Conservation (phyloP, 1,140 invertebrate genomes). For the Tetramorium parvispinum region DNA sequence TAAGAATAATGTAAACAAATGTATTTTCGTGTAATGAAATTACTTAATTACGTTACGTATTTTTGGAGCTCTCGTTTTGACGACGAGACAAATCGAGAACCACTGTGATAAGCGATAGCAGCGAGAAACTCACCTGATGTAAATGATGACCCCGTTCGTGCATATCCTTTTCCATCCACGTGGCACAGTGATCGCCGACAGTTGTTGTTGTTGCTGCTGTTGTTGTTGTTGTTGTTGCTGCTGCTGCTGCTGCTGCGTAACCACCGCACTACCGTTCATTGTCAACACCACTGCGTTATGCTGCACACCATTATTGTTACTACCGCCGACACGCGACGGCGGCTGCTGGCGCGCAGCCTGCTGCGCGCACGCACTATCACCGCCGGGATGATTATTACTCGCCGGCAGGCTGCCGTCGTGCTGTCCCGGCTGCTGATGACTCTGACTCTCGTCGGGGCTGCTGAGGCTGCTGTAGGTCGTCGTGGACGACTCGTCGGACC, state of each 20-base stretch:
- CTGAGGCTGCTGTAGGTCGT: conserved; percentile 82
- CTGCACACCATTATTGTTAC: conserved; percentile 68
- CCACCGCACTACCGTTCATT: conserved; percentile 74
- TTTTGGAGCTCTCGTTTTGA: neutral
- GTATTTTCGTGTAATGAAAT: neutral
- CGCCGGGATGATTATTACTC: conserved; percentile 67
- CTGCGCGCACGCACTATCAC: conserved; percentile 78
- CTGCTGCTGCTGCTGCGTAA: conserved; percentile 75
- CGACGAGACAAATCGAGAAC: neutral
- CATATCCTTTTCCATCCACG: conserved; percentile 87
- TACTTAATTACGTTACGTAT: neutral
- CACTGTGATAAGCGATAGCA: neutral
- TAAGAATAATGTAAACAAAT: neutral
- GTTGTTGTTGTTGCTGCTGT: conserved; percentile 72
- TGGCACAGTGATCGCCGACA: conserved; percentile 82
- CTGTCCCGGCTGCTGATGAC: conserved; percentile 69
- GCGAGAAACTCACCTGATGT: conserved; percentile 86
- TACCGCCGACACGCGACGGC: conserved; percentile 64
- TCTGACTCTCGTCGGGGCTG: conserved; percentile 82
- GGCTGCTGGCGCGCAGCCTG: conserved; percentile 78
- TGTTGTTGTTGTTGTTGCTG: conserved; percentile 73
- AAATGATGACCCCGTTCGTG: conserved; percentile 86
- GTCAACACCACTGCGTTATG: conserved; percentile 75
- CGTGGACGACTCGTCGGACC: conserved; percentile 84
- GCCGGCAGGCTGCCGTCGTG: conserved; percentile 44